These are phyloP conservation scores for Cotesia congregata DNA, from an alignment of 2,888 invertebrate genomes.

Conservation along the genomic window DNA sequence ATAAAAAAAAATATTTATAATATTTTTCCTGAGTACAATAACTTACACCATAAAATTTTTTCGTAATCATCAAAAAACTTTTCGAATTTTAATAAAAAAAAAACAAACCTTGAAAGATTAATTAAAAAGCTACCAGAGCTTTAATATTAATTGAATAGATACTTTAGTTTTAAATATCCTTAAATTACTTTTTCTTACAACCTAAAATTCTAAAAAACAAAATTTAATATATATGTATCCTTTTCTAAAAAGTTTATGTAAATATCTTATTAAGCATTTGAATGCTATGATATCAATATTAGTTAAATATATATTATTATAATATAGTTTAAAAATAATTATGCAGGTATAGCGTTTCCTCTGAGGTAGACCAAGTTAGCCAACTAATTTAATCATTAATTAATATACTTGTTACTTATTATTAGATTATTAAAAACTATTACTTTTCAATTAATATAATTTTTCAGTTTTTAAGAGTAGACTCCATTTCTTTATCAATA, in stretches of 20 bases:
- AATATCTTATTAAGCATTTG: constrained; percentile 42
- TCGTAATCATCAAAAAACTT: neutral
- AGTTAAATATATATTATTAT: constrained; percentile 52
- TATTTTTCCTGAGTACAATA: neutral
- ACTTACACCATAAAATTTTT: neutral
- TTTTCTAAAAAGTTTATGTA: constrained; percentile 32
- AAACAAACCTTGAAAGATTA: too few species aligned
- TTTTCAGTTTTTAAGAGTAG: neutral
- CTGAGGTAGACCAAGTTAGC: constrained; percentile 66
- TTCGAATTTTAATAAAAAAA: neutral
- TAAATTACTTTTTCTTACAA: constrained; percentile 20
- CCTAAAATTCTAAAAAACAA: neutral
- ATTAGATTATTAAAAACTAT: neutral
- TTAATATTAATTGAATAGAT: constrained; percentile 39
- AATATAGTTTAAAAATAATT: constrained; percentile 53
- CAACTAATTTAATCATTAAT: constrained; percentile 49
- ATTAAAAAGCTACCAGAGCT: constrained; percentile 55
- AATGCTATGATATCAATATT: constrained; percentile 46
- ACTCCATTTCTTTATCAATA: neutral
- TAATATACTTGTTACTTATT: neutral
- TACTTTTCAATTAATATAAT: constrained; percentile 35
- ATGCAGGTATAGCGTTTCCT: constrained; percentile 63
- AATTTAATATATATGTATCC: neutral
- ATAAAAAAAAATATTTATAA: neutral
- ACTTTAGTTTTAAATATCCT: constrained; percentile 14